phyloP scores from a whole-genome alignment of 1,140 invertebrate species.

The Chlorops oryzae region DNA sequence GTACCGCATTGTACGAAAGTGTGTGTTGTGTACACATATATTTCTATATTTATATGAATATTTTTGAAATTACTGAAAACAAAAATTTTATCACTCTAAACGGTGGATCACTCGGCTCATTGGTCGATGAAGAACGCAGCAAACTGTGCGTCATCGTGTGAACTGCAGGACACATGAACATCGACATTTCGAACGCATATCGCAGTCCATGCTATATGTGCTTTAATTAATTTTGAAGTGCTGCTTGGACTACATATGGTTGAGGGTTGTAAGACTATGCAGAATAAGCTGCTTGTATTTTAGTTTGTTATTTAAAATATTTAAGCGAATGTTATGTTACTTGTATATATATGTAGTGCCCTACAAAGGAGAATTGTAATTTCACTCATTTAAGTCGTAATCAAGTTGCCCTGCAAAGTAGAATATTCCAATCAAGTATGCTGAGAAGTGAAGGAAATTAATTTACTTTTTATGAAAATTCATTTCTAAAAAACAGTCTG shows the following conservation, averaged over 20 bases:
- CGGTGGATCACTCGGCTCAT: constrained; percentile 69
- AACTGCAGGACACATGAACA: constrained; percentile 77
- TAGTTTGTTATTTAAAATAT: constrained; percentile 6
- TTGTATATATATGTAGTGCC: no score
- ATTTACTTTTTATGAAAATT: no score
- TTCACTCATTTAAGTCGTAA: no score
- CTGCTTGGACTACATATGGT: constrained; percentile 55
- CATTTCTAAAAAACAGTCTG: no score
- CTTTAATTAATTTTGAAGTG: constrained; percentile 32
- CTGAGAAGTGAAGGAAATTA: no score
- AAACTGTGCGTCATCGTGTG: constrained; percentile 70
- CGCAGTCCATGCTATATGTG: constrained; percentile 53
- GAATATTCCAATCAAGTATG: no score
- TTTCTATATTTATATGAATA: no score
- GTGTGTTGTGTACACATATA: no score
- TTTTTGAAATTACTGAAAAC: constrained; percentile 3
- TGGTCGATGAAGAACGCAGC: constrained; percentile 78
- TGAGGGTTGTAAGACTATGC: constrained; percentile 50
- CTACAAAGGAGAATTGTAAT: no score
- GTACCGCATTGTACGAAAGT: no score
- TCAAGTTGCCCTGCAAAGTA: no score
- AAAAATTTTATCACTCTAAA: constrained; percentile 48
- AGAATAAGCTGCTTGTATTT: constrained; percentile 20
- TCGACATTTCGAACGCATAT: constrained; percentile 76
- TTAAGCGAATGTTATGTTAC: constrained; percentile 18